Base-by-base conservation (phyloP, 2,113 vertebrate genomes). In the Poicephalus meyeri region DNA sequence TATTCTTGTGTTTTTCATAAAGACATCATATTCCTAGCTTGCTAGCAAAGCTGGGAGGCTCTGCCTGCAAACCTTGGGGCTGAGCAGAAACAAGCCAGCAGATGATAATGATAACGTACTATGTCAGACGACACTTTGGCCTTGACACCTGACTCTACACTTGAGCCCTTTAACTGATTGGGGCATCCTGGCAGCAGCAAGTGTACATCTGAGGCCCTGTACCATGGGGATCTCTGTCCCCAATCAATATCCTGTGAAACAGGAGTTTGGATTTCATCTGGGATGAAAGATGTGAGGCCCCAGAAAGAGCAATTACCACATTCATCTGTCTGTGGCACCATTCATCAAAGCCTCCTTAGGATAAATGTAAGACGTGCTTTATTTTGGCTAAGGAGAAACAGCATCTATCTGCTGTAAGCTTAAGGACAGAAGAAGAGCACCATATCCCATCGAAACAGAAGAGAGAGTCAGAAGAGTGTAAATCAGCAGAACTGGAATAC, bases 151-250 rank as follows among this genome's bases (percentile, higher is more conserved):
- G 88, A 64, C 60, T 91, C 90, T 88, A 24, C 0, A 3, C 42
- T 90, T 49, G 69, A 83, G 60, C 41, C 52, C 24, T 14, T 64
- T 88, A 92, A 80, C 80, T 8, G 8, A 35, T 42, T 90, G 68
- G 52, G 84, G 56, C 69, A 63, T 44, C 77, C 84, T 89, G 88
- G 88, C 76, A 93, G 80, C 50, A 89, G 47, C 42, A 73, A 77
- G 2, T 9, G 24, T 35, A 42, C 46, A 80, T 61, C 39, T 26
- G 55, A 78, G 72, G 60, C 72, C 69, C 53, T 47, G 3, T n/a
- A 53, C 20, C 37, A 65, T 70, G 46, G 19, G 26, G 19, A 81
- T 93, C 33, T 79, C 82, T 52, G 41, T 81, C 76, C 49, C 33
- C 39, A 52, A 24, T 86, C 60, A 71, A 78, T 46, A 71, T 82